Evolutionary conservation across 1,140 invertebrate species (phyloP).

Genomic region (Panagrolaimus sp.): DNA sequence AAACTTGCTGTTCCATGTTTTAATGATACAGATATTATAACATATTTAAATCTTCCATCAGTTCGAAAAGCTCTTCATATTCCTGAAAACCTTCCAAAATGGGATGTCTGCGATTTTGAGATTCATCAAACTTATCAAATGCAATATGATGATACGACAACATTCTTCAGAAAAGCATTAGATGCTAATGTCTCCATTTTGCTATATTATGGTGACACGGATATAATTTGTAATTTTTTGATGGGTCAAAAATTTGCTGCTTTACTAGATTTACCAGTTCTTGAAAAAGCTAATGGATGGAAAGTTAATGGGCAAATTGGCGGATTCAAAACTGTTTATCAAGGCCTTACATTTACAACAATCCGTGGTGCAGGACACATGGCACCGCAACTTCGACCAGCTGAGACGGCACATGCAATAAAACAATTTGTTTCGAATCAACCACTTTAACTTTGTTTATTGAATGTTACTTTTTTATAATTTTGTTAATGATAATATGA

Average conservation of each 20-base stretch:
- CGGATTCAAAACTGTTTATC: slow-evolving; percentile 56
- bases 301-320: slow-evolving; percentile 53
- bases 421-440: slow-evolving; percentile 59
- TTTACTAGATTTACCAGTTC: slow-evolving; percentile 40
- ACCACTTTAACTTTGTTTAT: slow-evolving; percentile 56
- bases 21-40: slow-evolving; percentile 53
- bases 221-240: slow-evolving; percentile 64
- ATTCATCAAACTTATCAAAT: slow-evolving; percentile 51
- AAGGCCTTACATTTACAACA: slow-evolving; percentile 55
- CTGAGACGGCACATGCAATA: slow-evolving; percentile 60
- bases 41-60: slow-evolving; percentile 49
- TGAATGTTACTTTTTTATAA: too few species aligned
- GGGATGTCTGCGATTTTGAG: slow-evolving; percentile 56
- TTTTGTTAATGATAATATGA: too few species aligned
- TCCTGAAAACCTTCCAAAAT: slow-evolving; percentile 47
- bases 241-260: slow-evolving; percentile 55
- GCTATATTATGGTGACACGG: slow-evolving; percentile 64
- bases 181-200: slow-evolving; percentile 59
- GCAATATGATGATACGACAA: slow-evolving; percentile 48
- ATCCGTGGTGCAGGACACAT: slow-evolving; percentile 60
- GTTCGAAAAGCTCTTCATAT: slow-evolving; percentile 56
- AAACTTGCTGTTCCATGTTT: slow-evolving; percentile 51
- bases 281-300: slow-evolving; percentile 54
- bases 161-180: slow-evolving; percentile 54
- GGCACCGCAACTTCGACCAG: slow-evolving; percentile 64